Conservation (phyloP, 2,888 invertebrate species). For the Hermaeophaga mercurialis region DNA sequence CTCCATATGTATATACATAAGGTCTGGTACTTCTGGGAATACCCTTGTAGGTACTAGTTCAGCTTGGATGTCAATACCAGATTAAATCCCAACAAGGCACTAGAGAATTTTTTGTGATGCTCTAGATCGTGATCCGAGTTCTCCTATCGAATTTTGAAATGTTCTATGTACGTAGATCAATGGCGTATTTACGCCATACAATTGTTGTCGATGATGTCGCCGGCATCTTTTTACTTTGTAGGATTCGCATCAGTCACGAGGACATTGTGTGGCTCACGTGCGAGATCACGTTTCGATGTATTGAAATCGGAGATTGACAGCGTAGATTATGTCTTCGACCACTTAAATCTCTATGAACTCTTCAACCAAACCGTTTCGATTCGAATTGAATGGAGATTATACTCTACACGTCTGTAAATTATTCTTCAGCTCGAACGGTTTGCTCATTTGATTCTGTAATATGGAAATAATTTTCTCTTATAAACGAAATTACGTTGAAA, state of each 20-base stretch:
- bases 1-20: too few species aligned
- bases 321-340: constrained; percentile 49
- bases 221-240: constrained; percentile 26
- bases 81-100: constrained; percentile 5
- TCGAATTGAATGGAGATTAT: neutral
- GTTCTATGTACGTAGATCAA: constrained; percentile 17
- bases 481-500: too few species aligned
- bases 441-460: neutral
- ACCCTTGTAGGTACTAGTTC: too few species aligned
- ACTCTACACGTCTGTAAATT: neutral
- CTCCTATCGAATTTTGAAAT: constrained; percentile 21
- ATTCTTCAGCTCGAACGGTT: neutral
- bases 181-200: constrained; percentile 28
- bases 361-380: constrained; percentile 15
- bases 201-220: constrained; percentile 21
- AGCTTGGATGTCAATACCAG: too few species aligned
- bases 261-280: constrained; percentile 49
- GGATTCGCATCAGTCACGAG: constrained; percentile 46
- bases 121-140: constrained; percentile 24
- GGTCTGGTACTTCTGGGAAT: too few species aligned
- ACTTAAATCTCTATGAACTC: constrained; percentile 42
- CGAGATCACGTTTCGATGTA: constrained; percentile 48
- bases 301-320: constrained; percentile 48
- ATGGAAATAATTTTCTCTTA: too few species aligned
- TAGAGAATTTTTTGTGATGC: constrained; percentile 8